A percentile compares a stretch with the other conserved stretches of the same genome.
Evolutionary conservation across 2,888 invertebrate species (phyloP).

Genomic region (Eupithecia pulchellata): DNA sequence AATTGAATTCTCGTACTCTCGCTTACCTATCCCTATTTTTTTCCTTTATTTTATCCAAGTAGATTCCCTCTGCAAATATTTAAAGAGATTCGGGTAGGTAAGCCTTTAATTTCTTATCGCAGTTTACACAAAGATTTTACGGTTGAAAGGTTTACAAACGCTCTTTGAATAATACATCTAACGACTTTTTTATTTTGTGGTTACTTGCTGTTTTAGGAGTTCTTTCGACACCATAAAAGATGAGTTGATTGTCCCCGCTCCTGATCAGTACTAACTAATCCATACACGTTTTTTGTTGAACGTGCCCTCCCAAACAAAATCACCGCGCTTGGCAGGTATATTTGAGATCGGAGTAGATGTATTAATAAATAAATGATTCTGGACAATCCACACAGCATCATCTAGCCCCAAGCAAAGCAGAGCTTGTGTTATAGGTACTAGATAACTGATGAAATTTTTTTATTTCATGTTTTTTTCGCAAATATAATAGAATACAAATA

Average conservation of each 20-base stretch:
- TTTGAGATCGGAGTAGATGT: no score
- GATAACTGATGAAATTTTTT: no score
- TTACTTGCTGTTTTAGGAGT: neutral
- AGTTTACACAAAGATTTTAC: conserved; percentile 27
- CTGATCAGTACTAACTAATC: no score
- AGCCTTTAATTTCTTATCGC: conserved; percentile 26
- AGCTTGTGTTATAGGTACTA: no score
- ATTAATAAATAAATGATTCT: no score
- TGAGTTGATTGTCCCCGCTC: no score
- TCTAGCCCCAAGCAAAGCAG: no score
- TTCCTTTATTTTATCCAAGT: conserved; percentile 11
- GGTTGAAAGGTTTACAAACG: conserved; percentile 15
- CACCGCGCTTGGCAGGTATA: neutral
- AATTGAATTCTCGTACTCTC: neutral
- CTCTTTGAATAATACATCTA: conserved; percentile 18
- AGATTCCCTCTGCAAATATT: conserved; percentile 29
- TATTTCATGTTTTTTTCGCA: no score
- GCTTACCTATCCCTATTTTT: neutral
- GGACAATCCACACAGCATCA: no score
- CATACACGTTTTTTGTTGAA: no score
- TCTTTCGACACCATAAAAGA: no score
- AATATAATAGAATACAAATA: no score
- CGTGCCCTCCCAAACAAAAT: neutral
- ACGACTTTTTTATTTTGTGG: conserved; percentile 9
- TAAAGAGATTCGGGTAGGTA: conserved; percentile 20